These are phyloP conservation scores for Pseudochaenichthys georgianus DNA, from an alignment of 2,797 vertebrate species.

Conservation along the genomic window DNA sequence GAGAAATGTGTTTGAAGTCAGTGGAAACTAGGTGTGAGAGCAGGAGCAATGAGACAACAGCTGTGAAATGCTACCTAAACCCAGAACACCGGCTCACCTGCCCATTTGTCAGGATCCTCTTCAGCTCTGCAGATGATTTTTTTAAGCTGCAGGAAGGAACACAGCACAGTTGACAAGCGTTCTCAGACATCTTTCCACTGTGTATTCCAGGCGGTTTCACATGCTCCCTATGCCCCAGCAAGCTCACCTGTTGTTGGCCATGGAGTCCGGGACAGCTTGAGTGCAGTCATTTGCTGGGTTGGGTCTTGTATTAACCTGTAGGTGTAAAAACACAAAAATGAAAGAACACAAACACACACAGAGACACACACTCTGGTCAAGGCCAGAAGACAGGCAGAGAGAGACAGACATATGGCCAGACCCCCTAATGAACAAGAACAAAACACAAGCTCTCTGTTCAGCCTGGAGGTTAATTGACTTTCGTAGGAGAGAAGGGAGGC, in stretches of 20 bases:
- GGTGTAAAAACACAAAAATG: conserved; percentile 34
- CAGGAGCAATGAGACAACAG: conserved; percentile 77
- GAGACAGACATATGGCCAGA: conserved; percentile 54
- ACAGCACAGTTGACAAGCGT: conserved; percentile 16
- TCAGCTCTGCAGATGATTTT: conserved; percentile 98
- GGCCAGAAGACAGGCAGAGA: conserved; percentile 65
- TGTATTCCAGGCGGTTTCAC: conserved; percentile 9
- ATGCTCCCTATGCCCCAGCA: not conserved
- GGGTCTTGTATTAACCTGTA: conserved; percentile 94
- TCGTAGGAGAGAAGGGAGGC: conserved; percentile 60
- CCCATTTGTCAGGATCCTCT: conserved; percentile 95
- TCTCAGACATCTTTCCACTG: conserved; percentile 10
- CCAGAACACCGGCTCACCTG: conserved; percentile 85
- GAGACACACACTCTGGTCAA: conserved; percentile 41
- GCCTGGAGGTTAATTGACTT: conserved; percentile 90
- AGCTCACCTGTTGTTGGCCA: conserved; percentile 95
- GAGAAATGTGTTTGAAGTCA: conserved; percentile 86
- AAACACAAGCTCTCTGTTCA: conserved; percentile 83
- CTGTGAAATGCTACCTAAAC: conserved; percentile 26
- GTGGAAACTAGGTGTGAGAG: conserved; percentile 80
- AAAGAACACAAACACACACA: conserved; percentile 26
- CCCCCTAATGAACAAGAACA: conserved; percentile 85
- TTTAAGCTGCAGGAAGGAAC: conserved; percentile 86
- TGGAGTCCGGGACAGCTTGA: conserved; percentile 86
- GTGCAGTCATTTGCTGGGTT: conserved; percentile 89